A percentile compares a stretch with the other conserved stretches of the same genome.
Evolutionary conservation across 2,113 vertebrate genomes (phyloP).

Genomic region (Labrus mixtus): DNA sequence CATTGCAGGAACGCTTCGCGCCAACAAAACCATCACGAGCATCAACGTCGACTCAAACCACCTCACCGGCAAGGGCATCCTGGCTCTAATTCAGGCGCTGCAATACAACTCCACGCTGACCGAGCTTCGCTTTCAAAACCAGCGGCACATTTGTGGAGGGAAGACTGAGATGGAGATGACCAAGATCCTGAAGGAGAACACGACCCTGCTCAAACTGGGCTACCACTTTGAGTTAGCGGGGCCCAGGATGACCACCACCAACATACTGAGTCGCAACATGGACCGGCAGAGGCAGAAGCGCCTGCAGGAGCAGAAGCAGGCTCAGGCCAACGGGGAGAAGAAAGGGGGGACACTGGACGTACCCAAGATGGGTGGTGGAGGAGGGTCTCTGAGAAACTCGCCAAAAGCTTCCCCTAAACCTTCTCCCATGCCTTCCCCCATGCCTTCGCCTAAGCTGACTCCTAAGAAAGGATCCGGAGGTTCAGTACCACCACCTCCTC

Average conservation of each 20-base stretch:
- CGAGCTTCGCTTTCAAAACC: conserved; percentile 98
- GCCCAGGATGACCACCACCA: conserved; percentile 96
- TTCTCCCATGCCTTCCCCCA: conserved; percentile 80
- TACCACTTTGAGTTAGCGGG: conserved; percentile 97
- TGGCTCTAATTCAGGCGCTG: conserved; percentile 93
- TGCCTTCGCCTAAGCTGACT: conserved; percentile 87
- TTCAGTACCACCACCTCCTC: conserved; percentile 80
- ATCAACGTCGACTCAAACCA: conserved; percentile 98
- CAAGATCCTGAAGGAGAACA: conserved; percentile 95
- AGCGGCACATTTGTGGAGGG: conserved; percentile 96
- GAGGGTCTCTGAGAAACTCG: conserved; percentile 81
- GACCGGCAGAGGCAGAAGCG: conserved; percentile 94
- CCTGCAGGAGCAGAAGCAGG: conserved; percentile 93
- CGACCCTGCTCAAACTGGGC: conserved; percentile 93
- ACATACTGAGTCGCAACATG: conserved; percentile 97
- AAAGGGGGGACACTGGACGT: conserved; percentile 88
- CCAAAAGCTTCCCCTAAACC: conserved; percentile 87
- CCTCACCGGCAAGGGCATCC: conserved; percentile 94
- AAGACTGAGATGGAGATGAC: conserved; percentile 99
- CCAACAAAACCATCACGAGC: conserved; percentile 91
- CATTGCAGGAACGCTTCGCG: conserved; percentile 90
- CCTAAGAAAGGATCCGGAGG: conserved; percentile 81
- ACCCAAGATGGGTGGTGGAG: conserved; percentile 80
- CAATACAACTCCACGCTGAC: conserved; percentile 92
- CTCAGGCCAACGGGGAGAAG: conserved; percentile 88